Base-by-base conservation (phyloP, 2,113 vertebrate genomes). In the Sciurus niger region DNA sequence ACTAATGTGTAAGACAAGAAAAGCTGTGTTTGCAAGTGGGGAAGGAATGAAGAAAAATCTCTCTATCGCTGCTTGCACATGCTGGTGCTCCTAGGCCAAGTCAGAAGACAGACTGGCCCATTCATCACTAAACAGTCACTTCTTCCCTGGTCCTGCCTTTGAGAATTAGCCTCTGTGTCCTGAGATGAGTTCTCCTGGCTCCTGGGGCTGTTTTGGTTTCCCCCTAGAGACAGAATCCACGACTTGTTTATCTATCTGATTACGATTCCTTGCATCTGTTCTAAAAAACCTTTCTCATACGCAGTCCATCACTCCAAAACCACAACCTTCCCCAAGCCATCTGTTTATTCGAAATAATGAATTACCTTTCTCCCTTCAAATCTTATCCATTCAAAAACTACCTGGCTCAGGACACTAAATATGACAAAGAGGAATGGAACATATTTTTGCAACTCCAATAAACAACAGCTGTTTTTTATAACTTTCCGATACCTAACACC, bases 11-110 rank as follows among this genome's bases (percentile, higher is more conserved):
- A 53, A 92, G 28, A 80, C 84, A 65, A 84, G 84, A 80, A 96
- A 74, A 95, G 40, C 79, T 84, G 63, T 76, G 77, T 53, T 95
- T 92, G 63, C 55, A 84, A 92, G 86, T 87, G 79, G 11, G 30
- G 43, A 86, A 84, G 77, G 7, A 79, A 95, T 87, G 76, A 92
- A 88, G 90, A 84, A 86, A 85, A 95, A 89, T 68, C 84, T 94
- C 70, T 87, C 24, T 30, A 6, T 55, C 1, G 0, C 48, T 74
- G n/a, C n/a, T 65, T 30, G 79, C 17, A 46, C 37, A 32, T 80
- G 72, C 46, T 48, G 58, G 25, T 24, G 1, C 17, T 84, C 32
- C 34, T 25, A 46, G 55, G 25, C 68, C 85, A 89, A 86, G 48
- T 68, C 24, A 74, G n/a, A 18, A 43, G 24, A 83, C 48, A 76